Percentiles rank a stretch among this genome's conserved stretches.
Evolutionary conservation across 2,888 invertebrate species (phyloP).

Genomic region (Pediacus dermestoides): DNA sequence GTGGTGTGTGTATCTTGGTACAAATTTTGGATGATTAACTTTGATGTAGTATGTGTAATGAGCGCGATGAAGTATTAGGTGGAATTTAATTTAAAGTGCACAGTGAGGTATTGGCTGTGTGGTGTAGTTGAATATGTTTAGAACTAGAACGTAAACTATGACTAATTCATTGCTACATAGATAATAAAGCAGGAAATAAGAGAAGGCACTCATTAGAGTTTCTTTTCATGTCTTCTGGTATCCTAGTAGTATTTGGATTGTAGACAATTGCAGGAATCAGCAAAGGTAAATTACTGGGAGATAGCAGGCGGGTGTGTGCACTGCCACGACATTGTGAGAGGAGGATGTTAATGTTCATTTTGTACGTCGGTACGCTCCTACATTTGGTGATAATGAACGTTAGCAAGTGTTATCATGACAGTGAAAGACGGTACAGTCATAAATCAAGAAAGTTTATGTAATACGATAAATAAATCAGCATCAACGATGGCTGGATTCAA

Average conservation of each 20-base stretch:
- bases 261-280: constrained; percentile 2
- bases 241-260: constrained; percentile 1
- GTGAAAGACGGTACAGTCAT: constrained; percentile 15
- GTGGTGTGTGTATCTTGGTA: too few species aligned
- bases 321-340: too few species aligned
- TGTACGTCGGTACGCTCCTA: constrained; percentile 7
- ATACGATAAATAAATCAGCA: too few species aligned
- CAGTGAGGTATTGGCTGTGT: constrained; percentile 4
- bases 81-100: constrained; percentile 3
- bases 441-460: too few species aligned
- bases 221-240: not conserved
- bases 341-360: constrained; percentile 19
- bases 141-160: too few species aligned
- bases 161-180: not conserved
- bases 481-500: too few species aligned
- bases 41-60: constrained; percentile 4
- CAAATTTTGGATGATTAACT: constrained; percentile 2
- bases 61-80: constrained; percentile 3
- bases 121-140: constrained; percentile 2
- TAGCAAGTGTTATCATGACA: constrained; percentile 10
- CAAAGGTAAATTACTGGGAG: constrained; percentile 1
- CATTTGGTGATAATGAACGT: constrained; percentile 16
- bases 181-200: not conserved
- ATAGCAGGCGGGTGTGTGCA: too few species aligned
- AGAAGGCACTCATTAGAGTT: constrained; percentile 1